Conservation (phyloP, 2,797 vertebrate species). For the Florisuga fusca region DNA sequence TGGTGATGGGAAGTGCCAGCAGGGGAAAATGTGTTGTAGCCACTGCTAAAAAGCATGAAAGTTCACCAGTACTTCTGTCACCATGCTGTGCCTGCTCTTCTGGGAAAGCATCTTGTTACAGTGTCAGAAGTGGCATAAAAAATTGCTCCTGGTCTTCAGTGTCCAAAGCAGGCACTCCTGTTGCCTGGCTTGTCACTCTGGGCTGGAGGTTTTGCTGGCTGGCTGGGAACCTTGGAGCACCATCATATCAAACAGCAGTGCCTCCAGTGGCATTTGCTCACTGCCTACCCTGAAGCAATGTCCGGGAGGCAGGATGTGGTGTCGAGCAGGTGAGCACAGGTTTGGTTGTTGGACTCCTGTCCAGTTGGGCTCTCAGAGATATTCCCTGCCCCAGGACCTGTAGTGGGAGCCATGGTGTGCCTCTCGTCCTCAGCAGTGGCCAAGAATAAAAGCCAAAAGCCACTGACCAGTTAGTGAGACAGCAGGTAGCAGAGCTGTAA, state of each 20-base stretch:
- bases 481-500: neutral
- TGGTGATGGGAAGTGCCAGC: neutral
- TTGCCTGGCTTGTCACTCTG: neutral
- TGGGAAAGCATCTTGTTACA: neutral
- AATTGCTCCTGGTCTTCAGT: neutral
- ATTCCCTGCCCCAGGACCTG: neutral
- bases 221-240: neutral
- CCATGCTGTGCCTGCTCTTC: neutral
- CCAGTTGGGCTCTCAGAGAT: neutral
- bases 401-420: neutral
- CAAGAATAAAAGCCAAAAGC: neutral
- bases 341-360: neutral
- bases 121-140: neutral
- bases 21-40: neutral
- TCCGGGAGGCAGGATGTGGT: fast-evolving
- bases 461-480: neutral
- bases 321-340: neutral
- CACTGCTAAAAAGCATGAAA: neutral
- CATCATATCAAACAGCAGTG: fast-evolving
- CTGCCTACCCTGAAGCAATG: neutral
- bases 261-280: neutral
- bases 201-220: neutral
- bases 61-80: neutral
- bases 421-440: neutral
- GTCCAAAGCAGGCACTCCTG: neutral